phyloP scores from a whole-genome alignment of 2,888 invertebrate species.

The Megamerina dolium region DNA sequence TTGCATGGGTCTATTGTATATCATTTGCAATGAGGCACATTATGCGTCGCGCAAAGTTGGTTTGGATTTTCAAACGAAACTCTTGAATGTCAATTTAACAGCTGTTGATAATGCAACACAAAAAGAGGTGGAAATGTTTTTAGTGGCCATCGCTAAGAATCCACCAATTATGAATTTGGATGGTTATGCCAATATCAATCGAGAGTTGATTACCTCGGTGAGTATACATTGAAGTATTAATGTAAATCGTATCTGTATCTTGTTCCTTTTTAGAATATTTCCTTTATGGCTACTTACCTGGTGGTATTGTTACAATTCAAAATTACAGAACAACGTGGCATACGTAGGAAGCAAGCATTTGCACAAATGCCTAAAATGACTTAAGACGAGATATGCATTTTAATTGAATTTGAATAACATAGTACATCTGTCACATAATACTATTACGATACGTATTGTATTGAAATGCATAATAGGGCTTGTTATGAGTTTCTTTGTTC shows the following conservation, averaged over 20 bases:
- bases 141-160: constrained; percentile 67
- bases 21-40: constrained; percentile 70
- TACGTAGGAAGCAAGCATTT: constrained; percentile 49
- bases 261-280: constrained; percentile 55
- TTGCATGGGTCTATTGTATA: constrained; percentile 63
- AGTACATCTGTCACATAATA: too few species aligned
- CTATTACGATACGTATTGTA: too few species aligned
- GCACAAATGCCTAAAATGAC: not conserved
- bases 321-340: constrained; percentile 51
- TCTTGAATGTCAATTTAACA: constrained; percentile 62
- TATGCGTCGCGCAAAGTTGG: constrained; percentile 61
- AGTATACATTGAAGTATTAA: constrained; percentile 17
- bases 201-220: constrained; percentile 63
- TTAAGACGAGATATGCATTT: too few species aligned
- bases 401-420: too few species aligned
- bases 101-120: constrained; percentile 61
- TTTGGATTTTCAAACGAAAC: constrained; percentile 58
- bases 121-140: constrained; percentile 67
- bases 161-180: constrained; percentile 72
- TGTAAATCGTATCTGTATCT: not conserved
- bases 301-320: constrained; percentile 70
- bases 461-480: constrained; percentile 19
- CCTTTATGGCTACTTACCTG: constrained; percentile 67
- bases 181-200: constrained; percentile 66
- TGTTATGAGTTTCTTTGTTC: not conserved